phyloP scores from a whole-genome alignment of 1,140 invertebrate species.

The Caligus rogercresseyi region DNA sequence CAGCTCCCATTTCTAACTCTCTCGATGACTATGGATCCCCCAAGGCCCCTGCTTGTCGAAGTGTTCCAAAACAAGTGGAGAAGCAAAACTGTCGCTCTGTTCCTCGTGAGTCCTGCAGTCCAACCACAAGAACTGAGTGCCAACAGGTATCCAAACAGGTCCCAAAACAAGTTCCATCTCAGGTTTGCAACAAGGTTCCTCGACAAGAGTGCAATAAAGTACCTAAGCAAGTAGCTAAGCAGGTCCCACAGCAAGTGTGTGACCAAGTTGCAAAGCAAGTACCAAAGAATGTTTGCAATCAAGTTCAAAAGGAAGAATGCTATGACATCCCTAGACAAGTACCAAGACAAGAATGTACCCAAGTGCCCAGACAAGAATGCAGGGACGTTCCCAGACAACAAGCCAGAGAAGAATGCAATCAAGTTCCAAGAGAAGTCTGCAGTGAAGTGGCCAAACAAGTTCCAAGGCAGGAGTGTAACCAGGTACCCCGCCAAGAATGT shows the following conservation, averaged over 20 bases:
- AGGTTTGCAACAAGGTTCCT: conserved; percentile 12
- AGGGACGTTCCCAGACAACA: not conserved
- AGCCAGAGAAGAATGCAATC: conserved; percentile 5
- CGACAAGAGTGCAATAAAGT: conserved; percentile 15
- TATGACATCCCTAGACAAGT: conserved; percentile 3
- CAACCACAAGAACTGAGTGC: conserved; percentile 5
- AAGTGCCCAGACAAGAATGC: conserved; percentile 11
- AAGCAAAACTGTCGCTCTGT: conserved; percentile 10
- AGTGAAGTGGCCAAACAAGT: not conserved
- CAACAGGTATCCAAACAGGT: conserved; percentile 9
- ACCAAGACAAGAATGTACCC: conserved; percentile 10
- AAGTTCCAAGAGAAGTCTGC: conserved; percentile 6
- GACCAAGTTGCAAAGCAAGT: conserved; percentile 2
- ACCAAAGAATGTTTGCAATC: not conserved
- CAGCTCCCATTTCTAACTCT: not conserved
- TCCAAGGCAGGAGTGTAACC: not conserved
- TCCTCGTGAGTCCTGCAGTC: not conserved
- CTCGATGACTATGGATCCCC: conserved; percentile 16
- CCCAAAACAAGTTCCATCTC: not conserved
- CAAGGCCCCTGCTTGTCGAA: not conserved
- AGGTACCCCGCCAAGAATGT: conserved; percentile 7
- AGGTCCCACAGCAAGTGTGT: conserved; percentile 4
- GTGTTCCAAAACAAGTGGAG: not conserved
- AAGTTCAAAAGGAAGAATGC: conserved; percentile 17
- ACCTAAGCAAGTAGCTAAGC: not conserved